These are phyloP conservation scores for Notolabrus celidotus DNA, from an alignment of 2,797 vertebrate genomes.

Conservation along the genomic window DNA sequence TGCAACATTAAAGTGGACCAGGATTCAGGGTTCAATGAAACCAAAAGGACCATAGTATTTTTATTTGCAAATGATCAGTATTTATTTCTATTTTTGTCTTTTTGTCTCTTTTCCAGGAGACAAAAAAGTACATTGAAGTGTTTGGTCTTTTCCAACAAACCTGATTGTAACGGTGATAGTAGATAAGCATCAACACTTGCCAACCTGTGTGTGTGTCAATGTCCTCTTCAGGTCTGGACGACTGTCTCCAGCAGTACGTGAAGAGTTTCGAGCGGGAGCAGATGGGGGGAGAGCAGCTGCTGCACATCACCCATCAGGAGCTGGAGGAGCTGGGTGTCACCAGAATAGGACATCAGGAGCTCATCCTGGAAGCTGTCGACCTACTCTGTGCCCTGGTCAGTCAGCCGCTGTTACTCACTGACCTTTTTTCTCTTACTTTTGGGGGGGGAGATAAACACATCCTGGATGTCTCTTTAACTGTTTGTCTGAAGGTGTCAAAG, in stretches of 20 bases:
- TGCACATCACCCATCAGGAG: conserved; percentile 93
- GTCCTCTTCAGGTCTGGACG: conserved; percentile 87
- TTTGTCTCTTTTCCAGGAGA: neutral
- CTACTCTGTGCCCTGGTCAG: conserved; percentile 92
- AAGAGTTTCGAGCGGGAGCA: conserved; percentile 93
- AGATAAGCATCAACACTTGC: conserved; percentile 18
- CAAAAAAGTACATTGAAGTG: neutral
- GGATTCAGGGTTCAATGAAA: conserved; percentile 10
- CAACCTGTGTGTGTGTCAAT: conserved; percentile 37
- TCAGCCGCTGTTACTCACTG: conserved; percentile 16
- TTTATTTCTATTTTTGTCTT: conserved; percentile 3
- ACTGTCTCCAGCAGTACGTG: conserved; percentile 93
- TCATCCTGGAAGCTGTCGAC: conserved; percentile 92
- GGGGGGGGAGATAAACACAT: neutral
- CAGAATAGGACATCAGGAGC: conserved; percentile 91
- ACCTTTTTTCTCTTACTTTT: neutral
- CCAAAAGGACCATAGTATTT: neutral
- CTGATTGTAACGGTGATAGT: neutral
- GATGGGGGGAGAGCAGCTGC: conserved; percentile 91
- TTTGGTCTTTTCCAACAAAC: too few relatives aligned
- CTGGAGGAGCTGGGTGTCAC: conserved; percentile 92
- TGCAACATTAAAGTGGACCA: conserved; percentile 29
- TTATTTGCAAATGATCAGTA: conserved; percentile 14
- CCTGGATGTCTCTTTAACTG: too few relatives aligned
- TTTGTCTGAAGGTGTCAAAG: too few relatives aligned